These are phyloP conservation scores for Zosterops lateralis DNA, from an alignment of 2,113 vertebrate genomes.

Conservation along the genomic window DNA sequence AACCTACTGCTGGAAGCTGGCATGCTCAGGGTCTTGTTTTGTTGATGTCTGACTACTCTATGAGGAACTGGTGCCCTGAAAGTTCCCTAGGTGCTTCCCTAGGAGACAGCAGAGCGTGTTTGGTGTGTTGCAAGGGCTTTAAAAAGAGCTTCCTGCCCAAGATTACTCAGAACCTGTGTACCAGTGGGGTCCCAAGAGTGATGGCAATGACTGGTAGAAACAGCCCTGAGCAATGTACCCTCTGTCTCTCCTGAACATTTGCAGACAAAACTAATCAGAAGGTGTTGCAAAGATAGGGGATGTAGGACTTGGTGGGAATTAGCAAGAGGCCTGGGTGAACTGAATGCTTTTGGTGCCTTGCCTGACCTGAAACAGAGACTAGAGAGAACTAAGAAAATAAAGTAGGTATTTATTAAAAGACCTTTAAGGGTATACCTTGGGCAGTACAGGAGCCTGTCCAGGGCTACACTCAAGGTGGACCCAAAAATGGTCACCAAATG, in stretches of 20 bases:
- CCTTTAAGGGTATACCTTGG: background rate
- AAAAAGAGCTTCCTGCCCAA: background rate
- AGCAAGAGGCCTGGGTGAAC: background rate
- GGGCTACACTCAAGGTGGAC: background rate
- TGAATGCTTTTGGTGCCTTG: background rate
- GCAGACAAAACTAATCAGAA: background rate
- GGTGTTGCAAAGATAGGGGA: background rate
- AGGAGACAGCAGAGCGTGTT: background rate
- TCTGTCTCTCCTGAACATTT: background rate
- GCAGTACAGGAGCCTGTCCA: background rate
- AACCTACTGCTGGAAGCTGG: background rate
- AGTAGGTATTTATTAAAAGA: background rate
- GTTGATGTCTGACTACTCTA: background rate
- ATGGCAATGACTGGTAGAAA: background rate
- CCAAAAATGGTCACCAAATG: background rate
- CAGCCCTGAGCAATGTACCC: background rate
- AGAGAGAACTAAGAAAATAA: background rate
- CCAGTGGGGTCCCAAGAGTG: accelerated
- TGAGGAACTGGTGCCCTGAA: background rate
- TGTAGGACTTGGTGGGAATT: background rate
- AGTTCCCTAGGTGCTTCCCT: background rate
- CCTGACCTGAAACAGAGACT: background rate
- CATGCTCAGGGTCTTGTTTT: background rate
- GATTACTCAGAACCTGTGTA: accelerated
- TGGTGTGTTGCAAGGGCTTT: background rate